Base-by-base conservation (phyloP, 2,888 invertebrate species). In the Hydraecia micacea region DNA sequence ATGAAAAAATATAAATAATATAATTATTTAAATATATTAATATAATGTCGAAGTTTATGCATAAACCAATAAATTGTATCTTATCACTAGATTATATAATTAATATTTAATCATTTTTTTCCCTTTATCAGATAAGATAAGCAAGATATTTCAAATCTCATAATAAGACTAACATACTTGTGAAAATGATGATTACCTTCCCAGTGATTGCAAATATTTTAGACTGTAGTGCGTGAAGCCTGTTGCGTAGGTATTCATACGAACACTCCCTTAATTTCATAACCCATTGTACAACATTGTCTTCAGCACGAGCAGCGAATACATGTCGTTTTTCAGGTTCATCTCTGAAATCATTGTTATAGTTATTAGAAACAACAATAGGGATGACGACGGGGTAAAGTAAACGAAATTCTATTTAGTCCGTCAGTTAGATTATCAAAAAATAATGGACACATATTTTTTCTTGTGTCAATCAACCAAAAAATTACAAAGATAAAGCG, bases 201-300 rank as follows among this genome's bases (percentile, higher is more conserved):
- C 98, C 98, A 80, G 98, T 98, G 87, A 97, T 97, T 81, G 97
- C 97, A 90, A 96, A 97, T 87, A 98, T 97, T 94, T 97, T 97
- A 39, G 97, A 97, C 92, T 98, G 98, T 32, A 98, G 95, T 72
- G 97, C 96, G 72, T 97, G 97, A 68, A 98, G 96, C 86, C 97
- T 97, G 71, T 97, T 97, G 80, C 98, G 95, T 95, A 98, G 97
- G 90, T 98, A 97, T 92, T 98, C 98, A 91, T 98, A 98, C n/a
- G 98, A 98, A 81, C 98, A 97, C 89, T 97, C 97, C 88, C 97
- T 97, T 73, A 98, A 92, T 67, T 97, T 97, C 79, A 97, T 95
- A 13, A 98, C 97, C 98, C 98, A 98, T 81, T 97, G 97, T 75
- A 97, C 97, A 4, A 98, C 98, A 94, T 98, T 98, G 67, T 97